Evolutionary conservation across 2,888 invertebrate genomes (phyloP).

Genomic region (Diaphora mendica): DNA sequence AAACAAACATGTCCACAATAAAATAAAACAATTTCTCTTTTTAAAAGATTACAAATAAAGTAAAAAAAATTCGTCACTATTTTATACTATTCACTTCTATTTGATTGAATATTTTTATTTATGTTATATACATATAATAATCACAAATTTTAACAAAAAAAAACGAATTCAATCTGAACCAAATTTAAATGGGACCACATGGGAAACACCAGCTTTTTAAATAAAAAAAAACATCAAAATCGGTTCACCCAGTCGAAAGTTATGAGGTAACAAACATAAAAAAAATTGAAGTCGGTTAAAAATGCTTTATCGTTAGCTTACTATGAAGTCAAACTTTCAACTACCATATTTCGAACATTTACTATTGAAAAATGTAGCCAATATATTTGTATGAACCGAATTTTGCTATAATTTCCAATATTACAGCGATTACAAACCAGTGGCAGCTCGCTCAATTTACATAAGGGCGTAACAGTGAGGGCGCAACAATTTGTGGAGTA

Average conservation of each 20-base stretch:
- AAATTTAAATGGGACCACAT: too few species aligned
- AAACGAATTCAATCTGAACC: too few species aligned
- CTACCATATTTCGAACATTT: too few species aligned
- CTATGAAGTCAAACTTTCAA: too few species aligned
- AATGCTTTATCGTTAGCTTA: too few species aligned
- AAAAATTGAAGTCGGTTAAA: too few species aligned
- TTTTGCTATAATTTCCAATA: not conserved
- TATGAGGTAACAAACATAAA: too few species aligned
- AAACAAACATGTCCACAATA: not conserved
- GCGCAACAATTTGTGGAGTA: slow-evolving; percentile 74
- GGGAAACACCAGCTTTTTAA: too few species aligned
- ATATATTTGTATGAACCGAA: not conserved
- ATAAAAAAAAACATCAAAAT: too few species aligned
- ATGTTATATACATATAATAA: too few species aligned
- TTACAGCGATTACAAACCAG: slow-evolving; percentile 5
- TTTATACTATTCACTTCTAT: not conserved
- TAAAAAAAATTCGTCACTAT: not conserved
- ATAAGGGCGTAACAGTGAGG: slow-evolving; percentile 66
- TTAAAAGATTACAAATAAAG: not conserved
- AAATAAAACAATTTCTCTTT: not conserved
- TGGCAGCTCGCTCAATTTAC: slow-evolving; percentile 45
- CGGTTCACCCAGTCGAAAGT: too few species aligned
- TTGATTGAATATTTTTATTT: not conserved
- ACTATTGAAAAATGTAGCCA: not conserved
- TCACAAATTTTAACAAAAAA: too few species aligned